Evolutionary conservation across 2,113 vertebrate species (phyloP).

Genomic region (Lepisosteus oculatus): DNA sequence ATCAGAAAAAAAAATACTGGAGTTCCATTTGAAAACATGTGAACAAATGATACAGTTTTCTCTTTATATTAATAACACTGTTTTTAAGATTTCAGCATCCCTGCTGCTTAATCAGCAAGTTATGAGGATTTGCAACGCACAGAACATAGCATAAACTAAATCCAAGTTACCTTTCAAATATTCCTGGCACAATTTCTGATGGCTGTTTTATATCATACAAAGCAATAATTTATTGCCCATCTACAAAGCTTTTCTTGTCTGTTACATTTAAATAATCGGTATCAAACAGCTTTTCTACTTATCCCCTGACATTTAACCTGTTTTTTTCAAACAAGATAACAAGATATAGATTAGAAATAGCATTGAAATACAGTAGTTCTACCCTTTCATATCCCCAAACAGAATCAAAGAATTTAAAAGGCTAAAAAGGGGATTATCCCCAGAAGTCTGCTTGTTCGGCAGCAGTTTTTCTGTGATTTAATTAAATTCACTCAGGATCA

Average conservation of each 20-base stretch:
- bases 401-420: no score
- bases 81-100: conserved; percentile 27
- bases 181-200: neutral
- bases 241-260: neutral
- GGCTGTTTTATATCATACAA: neutral
- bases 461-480: neutral
- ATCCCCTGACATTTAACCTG: neutral
- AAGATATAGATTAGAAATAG: no score
- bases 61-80: conserved; percentile 12
- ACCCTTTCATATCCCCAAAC: no score
- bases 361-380: no score
- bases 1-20: no score
- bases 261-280: conserved; percentile 3
- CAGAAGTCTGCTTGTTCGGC: neutral
- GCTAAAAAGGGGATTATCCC: neutral
- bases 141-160: neutral
- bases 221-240: neutral
- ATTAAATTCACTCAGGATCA: neutral
- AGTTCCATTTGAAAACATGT: no score
- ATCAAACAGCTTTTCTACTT: neutral
- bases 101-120: conserved; percentile 24
- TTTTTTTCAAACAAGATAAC: no score
- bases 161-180: conserved; percentile 9
- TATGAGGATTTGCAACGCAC: conserved; percentile 15
- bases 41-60: neutral